A percentile compares a stretch with the other conserved stretches of the same genome.
phyloP scores from a whole-genome alignment of 2,888 invertebrate species.

The Tribolium freemani region DNA sequence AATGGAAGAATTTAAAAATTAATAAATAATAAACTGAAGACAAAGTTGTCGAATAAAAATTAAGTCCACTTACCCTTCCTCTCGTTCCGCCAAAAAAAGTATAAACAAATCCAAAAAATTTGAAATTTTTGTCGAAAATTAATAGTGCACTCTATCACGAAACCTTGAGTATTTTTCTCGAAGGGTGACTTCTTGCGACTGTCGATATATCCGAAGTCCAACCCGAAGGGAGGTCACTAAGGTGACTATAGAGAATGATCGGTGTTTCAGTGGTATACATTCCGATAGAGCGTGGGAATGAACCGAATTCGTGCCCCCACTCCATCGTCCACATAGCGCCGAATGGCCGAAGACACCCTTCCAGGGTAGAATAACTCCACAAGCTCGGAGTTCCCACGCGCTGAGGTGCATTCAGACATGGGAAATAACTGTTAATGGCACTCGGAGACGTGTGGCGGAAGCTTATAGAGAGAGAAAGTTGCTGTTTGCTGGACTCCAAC shows the following conservation, averaged over 20 bases:
- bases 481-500: not conserved
- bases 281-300: constrained; percentile 63
- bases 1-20: too few species aligned
- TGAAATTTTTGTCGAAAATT: too few species aligned
- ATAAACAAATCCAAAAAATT: too few species aligned
- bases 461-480: constrained; percentile 47
- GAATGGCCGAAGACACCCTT: constrained; percentile 48
- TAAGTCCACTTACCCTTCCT: too few species aligned
- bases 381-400: constrained; percentile 55
- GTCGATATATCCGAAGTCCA: constrained; percentile 15
- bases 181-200: constrained; percentile 2
- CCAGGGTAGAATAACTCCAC: constrained; percentile 52
- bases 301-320: constrained; percentile 51
- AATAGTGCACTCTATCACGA: too few species aligned
- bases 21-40: too few species aligned
- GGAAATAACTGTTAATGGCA: constrained; percentile 58
- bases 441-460: constrained; percentile 53
- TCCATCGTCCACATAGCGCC: constrained; percentile 44
- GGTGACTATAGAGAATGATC: constrained; percentile 50
- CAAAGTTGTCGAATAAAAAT: too few species aligned
- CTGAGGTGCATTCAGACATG: constrained; percentile 50
- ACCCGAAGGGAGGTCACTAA: constrained; percentile 32
- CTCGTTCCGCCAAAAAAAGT: too few species aligned
- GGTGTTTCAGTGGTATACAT: constrained; percentile 58
- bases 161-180: not conserved